phyloP scores from a whole-genome alignment of 1,140 invertebrate species.

The Acyrthosiphon pisum region DNA sequence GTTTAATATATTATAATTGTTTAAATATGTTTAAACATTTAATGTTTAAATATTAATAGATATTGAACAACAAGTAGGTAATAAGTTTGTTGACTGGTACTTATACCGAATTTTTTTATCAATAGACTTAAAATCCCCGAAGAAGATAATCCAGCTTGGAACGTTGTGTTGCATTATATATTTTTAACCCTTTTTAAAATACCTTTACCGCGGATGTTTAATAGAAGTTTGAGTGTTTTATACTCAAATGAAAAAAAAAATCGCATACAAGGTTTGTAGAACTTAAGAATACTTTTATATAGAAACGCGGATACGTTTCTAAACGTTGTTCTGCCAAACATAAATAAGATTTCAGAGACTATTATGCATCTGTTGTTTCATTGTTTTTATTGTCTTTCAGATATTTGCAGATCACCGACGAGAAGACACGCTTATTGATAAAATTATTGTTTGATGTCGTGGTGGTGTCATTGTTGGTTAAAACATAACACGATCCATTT shows the following conservation, averaged over 20 bases:
- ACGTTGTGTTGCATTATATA: background rate
- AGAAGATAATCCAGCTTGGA: background rate
- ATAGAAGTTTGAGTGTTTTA: too few relatives aligned
- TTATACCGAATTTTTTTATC: background rate
- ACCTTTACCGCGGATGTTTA: background rate
- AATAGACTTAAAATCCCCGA: background rate
- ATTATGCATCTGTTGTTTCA: too few relatives aligned
- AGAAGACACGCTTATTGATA: background rate
- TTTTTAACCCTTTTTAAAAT: background rate
- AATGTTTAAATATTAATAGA: background rate
- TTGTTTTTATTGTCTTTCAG: background rate
- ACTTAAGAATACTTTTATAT: background rate
- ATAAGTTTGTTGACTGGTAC: background rate
- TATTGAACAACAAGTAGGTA: too few relatives aligned
- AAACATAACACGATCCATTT: background rate
- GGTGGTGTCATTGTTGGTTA: background rate
- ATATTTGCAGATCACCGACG: background rate
- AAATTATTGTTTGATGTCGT: background rate
- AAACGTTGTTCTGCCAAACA: background rate
- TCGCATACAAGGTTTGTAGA: background rate
- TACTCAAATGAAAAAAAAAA: background rate
- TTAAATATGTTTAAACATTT: too few relatives aligned
- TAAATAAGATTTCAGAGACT: background rate
- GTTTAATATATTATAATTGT: background rate
- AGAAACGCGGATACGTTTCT: background rate